Evolutionary conservation across 2,797 vertebrate species (phyloP).

Genomic region (Pseudocheirus occidentalis): DNA sequence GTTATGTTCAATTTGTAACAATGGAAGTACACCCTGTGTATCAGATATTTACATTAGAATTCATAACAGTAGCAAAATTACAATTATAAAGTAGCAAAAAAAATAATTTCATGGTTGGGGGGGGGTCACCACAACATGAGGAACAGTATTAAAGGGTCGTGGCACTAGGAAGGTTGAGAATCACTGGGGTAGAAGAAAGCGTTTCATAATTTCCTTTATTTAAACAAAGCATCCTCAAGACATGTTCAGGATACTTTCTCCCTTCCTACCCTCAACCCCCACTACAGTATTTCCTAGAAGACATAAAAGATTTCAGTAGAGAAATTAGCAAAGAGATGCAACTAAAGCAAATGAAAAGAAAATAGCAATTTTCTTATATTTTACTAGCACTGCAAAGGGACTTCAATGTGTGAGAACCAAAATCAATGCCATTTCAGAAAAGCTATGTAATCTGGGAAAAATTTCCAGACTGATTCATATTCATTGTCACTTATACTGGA

Average conservation of each 20-base stretch:
- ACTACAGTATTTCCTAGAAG: not conserved
- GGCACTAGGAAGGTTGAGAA: too few species aligned
- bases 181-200: conserved; percentile 21
- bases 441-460: not conserved
- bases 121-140: too few species aligned
- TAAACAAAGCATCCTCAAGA: conserved; percentile 61
- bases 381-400: not conserved
- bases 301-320: not conserved
- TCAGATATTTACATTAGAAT: too few species aligned
- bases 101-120: too few species aligned
- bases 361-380: conserved; percentile 11
- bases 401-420: not conserved
- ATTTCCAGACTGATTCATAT: not conserved
- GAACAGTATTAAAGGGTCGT: too few species aligned
- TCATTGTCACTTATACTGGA: not conserved
- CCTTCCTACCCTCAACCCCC: not conserved
- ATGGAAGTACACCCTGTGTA: too few species aligned
- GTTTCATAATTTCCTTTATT: conserved; percentile 1
- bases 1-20: too few species aligned
- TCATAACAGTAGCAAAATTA: too few species aligned
- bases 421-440: not conserved
- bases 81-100: too few species aligned
- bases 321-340: not conserved
- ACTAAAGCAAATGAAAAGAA: conserved; percentile 21
- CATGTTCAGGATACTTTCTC: conserved; percentile 5